A percentile compares a stretch with the other conserved stretches of the same genome.
Conservation (phyloP, 64 coral and sea anemone genomes). For the Catalaphyllia jardinei region DNA sequence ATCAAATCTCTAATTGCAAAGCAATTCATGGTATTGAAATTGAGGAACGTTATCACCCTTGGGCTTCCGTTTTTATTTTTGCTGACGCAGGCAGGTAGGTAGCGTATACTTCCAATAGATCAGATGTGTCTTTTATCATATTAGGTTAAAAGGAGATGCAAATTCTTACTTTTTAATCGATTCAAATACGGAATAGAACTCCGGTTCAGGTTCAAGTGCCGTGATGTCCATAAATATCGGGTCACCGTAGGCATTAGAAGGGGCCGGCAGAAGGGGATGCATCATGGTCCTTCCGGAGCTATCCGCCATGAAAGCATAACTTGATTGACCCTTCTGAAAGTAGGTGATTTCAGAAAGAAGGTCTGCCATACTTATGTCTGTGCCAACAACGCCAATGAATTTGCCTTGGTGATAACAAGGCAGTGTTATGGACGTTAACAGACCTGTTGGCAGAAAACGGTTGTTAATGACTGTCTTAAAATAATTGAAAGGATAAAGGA, state of each 20-base stretch:
- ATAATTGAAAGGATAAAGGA: no score
- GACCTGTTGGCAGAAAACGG: slow-evolving; percentile 10
- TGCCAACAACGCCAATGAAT: slow-evolving; percentile 67
- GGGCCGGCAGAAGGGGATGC: slow-evolving; percentile 72
- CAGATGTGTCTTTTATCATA: no score
- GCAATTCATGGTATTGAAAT: no score
- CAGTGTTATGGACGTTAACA: slow-evolving; percentile 55
- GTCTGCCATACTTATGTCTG: slow-evolving; percentile 61
- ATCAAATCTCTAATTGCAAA: no score
- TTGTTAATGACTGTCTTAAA: no score
- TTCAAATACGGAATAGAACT: slow-evolving; percentile 22
- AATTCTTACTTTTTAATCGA: slow-evolving; percentile 51
- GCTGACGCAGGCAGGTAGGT: no score
- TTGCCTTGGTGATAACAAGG: slow-evolving; percentile 57
- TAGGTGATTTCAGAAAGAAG: slow-evolving; percentile 65
- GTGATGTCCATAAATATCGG: slow-evolving; percentile 71
- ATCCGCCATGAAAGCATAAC: slow-evolving; percentile 62
- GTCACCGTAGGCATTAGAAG: slow-evolving; percentile 30
- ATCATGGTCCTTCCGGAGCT: slow-evolving; percentile 71
- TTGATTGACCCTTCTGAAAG: slow-evolving; percentile 62
- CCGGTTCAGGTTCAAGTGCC: slow-evolving; percentile 46
- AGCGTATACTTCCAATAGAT: no score
- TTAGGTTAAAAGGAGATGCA: no score
- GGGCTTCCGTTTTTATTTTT: no score
- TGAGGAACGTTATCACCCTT: no score